Base-by-base conservation (phyloP, 2,113 vertebrate species). In the Calyptomena viridis region DNA sequence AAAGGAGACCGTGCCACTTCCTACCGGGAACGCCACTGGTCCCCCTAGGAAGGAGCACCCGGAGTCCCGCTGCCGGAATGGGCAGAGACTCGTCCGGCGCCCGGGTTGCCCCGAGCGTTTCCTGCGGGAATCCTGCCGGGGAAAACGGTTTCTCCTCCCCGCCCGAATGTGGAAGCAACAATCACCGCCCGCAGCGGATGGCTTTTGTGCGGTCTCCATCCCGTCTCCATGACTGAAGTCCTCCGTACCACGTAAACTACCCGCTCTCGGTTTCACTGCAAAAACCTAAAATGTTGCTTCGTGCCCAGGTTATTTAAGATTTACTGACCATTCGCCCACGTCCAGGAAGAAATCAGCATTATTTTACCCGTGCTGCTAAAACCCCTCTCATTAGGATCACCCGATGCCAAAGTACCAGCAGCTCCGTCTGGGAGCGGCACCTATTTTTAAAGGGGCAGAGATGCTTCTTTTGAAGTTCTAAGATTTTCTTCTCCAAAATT, bases 201-300 rank as follows among this genome's bases (percentile, higher is more conserved):
- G 52, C 46, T 66, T 78, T 60, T 40, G 59, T 35, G 76, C 0
- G 30, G 6, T 14, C 44, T 30, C 66, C 49, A 2, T 37, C 52
- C 18, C 44, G 3, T 31, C n/a, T 3, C 80, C 16, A 14, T 3
- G 35, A 12, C 0, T 19, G 19, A 17, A 10, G 35, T 12, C 7
- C 7, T 7, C 18, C 5, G 4, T 1, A 11, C 24, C 39, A 1
- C 37, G 0, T 5, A 30, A 18, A 11, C 15, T 27, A 4, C n/a
- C 0, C 3, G n/a, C 12, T 1, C 46, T 31, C 20, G 4, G 5
- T n/a, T 85, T 39, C 40, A 15, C 50, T 59, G 60, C 30, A 37
- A 71, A 77, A 47, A 12, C 6, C 35, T 20, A 23, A 55, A 74
- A 59, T 3, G 22, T n/a, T 28, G 20, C 23, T 39, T 52, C 11